phyloP scores from a whole-genome alignment of 2,797 vertebrate genomes.

The Propithecus perrieri region DNA sequence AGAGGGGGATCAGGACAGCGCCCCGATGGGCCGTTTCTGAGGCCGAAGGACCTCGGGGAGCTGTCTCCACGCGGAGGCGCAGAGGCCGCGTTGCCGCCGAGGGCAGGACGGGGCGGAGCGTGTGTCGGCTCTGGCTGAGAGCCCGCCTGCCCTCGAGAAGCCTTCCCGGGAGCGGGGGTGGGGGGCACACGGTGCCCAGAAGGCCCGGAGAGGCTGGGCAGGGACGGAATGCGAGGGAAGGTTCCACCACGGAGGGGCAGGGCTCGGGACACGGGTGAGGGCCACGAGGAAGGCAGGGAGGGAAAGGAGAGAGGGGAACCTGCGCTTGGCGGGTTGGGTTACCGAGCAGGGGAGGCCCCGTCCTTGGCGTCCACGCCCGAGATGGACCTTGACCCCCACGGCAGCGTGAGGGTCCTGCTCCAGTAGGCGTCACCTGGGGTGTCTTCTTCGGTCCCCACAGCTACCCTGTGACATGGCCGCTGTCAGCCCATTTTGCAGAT shows the following conservation, averaged over 20 bases:
- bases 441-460: background rate
- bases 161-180: no score
- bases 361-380: background rate
- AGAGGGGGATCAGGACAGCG: background rate
- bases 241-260: background rate
- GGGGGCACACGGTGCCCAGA: background rate
- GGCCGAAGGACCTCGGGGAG: background rate
- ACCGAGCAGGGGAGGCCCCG: background rate
- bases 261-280: no score
- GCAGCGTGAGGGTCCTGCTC: background rate
- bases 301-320: no score
- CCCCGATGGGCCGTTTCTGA: background rate
- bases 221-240: fast-evolving
- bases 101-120: fast-evolving
- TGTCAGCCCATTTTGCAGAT: background rate
- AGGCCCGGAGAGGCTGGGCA: background rate
- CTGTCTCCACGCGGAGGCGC: background rate
- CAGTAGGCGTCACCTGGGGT: fast-evolving
- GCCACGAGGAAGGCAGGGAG: background rate
- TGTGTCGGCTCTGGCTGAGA: background rate
- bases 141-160: background rate
- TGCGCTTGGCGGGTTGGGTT: fast-evolving
- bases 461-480: background rate
- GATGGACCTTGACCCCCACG: background rate
- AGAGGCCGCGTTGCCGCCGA: no score